Conservation (phyloP, 2,797 vertebrate genomes). For the Sebastes glaucus region DNA sequence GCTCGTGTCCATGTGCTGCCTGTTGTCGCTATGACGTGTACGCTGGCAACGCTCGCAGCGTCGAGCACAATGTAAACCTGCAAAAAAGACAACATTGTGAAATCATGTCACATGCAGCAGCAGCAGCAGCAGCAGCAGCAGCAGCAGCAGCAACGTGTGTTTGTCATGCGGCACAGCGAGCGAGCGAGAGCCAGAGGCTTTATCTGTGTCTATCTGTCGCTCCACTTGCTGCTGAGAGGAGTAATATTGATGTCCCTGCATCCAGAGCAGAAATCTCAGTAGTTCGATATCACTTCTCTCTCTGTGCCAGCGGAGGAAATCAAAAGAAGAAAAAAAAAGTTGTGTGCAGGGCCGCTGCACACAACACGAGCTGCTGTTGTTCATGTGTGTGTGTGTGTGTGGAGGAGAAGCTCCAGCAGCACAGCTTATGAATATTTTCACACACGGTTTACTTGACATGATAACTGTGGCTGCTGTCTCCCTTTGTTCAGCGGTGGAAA, state of each 20-base stretch:
- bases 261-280: constrained; percentile 43
- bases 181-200: constrained; percentile 20
- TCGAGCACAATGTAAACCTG: constrained; percentile 28
- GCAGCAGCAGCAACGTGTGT: constrained; percentile 1
- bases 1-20: constrained; percentile 67
- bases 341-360: constrained; percentile 9
- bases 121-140: not conserved
- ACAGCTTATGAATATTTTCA: constrained; percentile 36
- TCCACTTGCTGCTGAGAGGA: constrained; percentile 32
- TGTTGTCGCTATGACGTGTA: constrained; percentile 59
- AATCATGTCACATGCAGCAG: constrained; percentile 20
- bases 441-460: constrained; percentile 7
- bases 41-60: constrained; percentile 27
- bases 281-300: constrained; percentile 40
- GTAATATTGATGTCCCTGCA: constrained; percentile 60
- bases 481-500: not conserved
- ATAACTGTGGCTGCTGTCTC: constrained; percentile 3
- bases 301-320: constrained; percentile 37
- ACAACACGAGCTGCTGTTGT: constrained; percentile 1
- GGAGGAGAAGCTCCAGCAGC: not conserved
- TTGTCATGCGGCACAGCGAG: constrained; percentile 27
- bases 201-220: constrained; percentile 38
- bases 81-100: constrained; percentile 1
- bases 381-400: constrained; percentile 1
- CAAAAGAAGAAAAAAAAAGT: not conserved